Evolutionary conservation across 2,113 vertebrate genomes (phyloP).

Genomic region (Ictidomys tridecemlineatus): DNA sequence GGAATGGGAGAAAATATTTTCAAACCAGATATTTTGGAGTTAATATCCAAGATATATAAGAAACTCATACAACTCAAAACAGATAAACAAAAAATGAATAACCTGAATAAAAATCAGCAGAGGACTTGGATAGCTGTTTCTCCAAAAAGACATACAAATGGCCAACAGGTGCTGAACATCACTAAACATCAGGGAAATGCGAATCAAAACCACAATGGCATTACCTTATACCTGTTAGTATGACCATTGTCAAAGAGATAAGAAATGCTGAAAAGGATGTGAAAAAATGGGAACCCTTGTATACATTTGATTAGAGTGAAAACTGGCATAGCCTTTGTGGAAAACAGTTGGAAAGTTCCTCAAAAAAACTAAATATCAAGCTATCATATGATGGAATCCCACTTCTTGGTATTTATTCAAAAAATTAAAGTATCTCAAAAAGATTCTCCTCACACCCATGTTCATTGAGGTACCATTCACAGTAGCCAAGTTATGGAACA

Average conservation of each 20-base stretch:
- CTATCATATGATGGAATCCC: background rate
- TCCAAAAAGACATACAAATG: background rate
- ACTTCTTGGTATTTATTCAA: background rate
- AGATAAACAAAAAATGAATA: background rate
- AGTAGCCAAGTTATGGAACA: background rate
- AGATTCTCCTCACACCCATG: background rate
- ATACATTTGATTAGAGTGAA: background rate
- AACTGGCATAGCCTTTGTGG: background rate
- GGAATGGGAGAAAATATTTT: background rate
- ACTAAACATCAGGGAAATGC: background rate
- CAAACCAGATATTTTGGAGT: background rate
- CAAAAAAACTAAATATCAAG: background rate
- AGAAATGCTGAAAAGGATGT: background rate
- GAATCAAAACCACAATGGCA: constrained; percentile 7
- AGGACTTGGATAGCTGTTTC: background rate
- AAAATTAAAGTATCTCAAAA: background rate
- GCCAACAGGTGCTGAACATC: background rate
- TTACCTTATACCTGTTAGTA: background rate
- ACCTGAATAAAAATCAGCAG: background rate
- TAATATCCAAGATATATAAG: background rate
- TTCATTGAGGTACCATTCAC: background rate
- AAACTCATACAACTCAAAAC: background rate
- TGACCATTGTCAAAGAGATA: background rate
- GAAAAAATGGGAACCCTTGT: background rate
- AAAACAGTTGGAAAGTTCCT: background rate